These are phyloP conservation scores for Orientallactaga bullata DNA, from an alignment of 2,113 vertebrate genomes.

Conservation along the genomic window DNA sequence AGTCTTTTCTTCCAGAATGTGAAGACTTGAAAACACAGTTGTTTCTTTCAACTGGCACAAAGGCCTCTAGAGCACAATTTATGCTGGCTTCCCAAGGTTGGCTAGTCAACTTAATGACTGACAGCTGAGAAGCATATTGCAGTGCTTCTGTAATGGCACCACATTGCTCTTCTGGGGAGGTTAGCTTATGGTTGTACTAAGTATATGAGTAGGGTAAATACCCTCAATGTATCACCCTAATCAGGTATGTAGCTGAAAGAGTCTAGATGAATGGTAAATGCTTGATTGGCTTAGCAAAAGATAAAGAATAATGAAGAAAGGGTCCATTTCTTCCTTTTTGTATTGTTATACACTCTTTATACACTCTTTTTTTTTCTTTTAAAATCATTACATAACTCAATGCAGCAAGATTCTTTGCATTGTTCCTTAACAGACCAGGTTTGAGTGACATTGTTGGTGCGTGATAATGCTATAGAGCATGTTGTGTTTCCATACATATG, in stretches of 20 bases:
- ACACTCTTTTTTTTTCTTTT: neutral
- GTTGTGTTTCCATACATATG: neutral
- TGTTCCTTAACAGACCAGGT: neutral
- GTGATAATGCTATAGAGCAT: neutral
- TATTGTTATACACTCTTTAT: neutral
- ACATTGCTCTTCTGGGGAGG: neutral
- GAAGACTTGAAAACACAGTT: neutral
- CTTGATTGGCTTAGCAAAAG: neutral
- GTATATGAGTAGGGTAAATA: neutral
- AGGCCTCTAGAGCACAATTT: neutral
- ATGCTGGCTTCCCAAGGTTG: neutral
- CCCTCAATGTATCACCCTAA: neutral
- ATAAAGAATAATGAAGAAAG: neutral
- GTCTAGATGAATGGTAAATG: neutral
- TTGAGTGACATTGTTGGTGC: neutral
- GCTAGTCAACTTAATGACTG: neutral
- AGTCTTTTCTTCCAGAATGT: neutral
- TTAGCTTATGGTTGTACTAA: neutral
- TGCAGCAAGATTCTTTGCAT: neutral
- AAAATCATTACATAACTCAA: neutral
- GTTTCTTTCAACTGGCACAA: neutral
- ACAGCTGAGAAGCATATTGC: neutral
- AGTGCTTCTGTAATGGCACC: accelerated
- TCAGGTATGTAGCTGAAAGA: neutral
- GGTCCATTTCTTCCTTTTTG: neutral